A percentile compares a stretch with the other conserved stretches of the same genome.
Conservation (phyloP, 2,888 invertebrate genomes). For the Brachyptera risi region DNA sequence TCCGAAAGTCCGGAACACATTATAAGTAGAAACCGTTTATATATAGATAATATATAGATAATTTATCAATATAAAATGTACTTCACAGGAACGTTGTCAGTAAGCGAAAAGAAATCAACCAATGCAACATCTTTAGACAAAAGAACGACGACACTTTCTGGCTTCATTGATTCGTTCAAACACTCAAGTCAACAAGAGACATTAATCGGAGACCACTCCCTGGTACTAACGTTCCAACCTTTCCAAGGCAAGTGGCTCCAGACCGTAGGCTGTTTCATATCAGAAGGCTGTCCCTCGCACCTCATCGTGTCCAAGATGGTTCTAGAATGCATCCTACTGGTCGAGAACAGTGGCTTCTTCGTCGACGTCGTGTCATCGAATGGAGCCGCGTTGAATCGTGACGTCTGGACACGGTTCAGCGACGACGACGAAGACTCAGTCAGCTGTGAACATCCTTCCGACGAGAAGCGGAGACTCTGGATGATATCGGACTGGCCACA, state of each 20-base stretch:
- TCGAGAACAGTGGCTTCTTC: not conserved
- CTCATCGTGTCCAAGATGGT: not conserved
- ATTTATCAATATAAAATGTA: too few relatives aligned
- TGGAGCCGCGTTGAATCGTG: not conserved
- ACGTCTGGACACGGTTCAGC: not conserved
- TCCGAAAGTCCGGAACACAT: too few relatives aligned
- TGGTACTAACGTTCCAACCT: not conserved
- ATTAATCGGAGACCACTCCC: too few relatives aligned
- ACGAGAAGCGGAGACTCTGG: too few relatives aligned
- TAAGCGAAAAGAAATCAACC: not conserved
- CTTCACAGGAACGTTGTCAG: not conserved
- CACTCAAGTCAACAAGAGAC: not conserved
- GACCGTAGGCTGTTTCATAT: not conserved
- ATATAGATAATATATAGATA: too few relatives aligned
- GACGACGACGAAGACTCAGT: too few relatives aligned
- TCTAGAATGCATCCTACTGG: not conserved
- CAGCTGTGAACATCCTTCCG: too few relatives aligned
- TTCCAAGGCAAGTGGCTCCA: not conserved
- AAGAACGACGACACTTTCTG: not conserved
- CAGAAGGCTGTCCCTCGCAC: not conserved
- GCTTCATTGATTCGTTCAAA: not conserved
- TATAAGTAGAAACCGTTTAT: too few relatives aligned
- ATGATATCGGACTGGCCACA: too few relatives aligned
- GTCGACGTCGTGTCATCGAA: not conserved
- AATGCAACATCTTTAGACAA: not conserved